Evolutionary conservation across 2,113 vertebrate species (phyloP).

Genomic region (Melanotaenia duboulayi): DNA sequence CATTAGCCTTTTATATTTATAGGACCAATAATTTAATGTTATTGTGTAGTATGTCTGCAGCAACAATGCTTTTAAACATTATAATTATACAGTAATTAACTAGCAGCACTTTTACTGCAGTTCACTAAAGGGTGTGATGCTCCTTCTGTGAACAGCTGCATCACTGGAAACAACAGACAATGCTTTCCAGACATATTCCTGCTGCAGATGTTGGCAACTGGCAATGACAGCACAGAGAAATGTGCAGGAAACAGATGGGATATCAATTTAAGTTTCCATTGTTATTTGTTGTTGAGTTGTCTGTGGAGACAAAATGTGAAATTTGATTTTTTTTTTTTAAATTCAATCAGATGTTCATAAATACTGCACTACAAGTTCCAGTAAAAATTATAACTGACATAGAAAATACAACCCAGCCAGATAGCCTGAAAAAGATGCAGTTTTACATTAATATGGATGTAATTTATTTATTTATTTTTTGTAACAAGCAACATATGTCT

Average conservation of each 20-base stretch:
- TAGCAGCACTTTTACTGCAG: not conserved
- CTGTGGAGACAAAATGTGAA: conserved; percentile 56
- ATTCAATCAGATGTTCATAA: not conserved
- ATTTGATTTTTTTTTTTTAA: conserved; percentile 4
- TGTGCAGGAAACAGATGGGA: conserved; percentile 64
- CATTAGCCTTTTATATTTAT: not conserved
- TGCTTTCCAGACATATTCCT: conserved; percentile 74
- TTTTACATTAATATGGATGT: not conserved
- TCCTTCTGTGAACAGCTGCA: conserved; percentile 51
- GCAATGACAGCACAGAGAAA: conserved; percentile 48
- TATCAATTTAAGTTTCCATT: conserved; percentile 46
- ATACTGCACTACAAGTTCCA: not conserved
- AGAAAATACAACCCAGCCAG: not conserved
- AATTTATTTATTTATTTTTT: not conserved
- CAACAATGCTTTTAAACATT: not conserved
- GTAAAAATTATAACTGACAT: not conserved
- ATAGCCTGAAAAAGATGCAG: not conserved
- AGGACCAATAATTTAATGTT: not conserved
- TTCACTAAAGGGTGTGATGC: conserved; percentile 39
- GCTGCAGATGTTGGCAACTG: conserved; percentile 65
- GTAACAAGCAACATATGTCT: conserved; percentile 26
- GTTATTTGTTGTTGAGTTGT: conserved; percentile 52
- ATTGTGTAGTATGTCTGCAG: conserved; percentile 2
- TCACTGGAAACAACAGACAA: conserved; percentile 74
- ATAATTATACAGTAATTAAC: not conserved